Percentiles rank a stretch among this genome's conserved stretches.
Conservation (phyloP, 2,113 vertebrate species). For the Nematolebias whitei region DNA sequence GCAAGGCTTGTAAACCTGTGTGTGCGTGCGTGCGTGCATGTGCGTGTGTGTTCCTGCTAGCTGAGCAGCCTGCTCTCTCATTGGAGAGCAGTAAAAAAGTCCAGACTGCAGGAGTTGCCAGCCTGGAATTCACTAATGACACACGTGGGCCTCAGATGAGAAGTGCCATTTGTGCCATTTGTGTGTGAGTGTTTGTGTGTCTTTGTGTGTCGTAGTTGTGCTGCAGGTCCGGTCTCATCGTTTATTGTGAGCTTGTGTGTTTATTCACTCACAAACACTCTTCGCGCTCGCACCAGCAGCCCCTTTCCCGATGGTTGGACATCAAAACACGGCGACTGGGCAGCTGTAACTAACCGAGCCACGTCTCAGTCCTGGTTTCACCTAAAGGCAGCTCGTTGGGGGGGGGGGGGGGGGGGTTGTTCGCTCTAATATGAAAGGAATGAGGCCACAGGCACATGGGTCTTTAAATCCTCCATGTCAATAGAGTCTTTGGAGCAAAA, state of each 20-base stretch:
- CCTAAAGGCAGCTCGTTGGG: slow-evolving; percentile 47
- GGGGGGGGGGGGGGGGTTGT: slow-evolving; percentile 57
- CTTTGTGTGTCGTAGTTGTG: slow-evolving; percentile 41
- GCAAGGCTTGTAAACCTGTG: slow-evolving; percentile 65
- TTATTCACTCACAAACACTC: slow-evolving; percentile 28
- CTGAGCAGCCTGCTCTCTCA: slow-evolving; percentile 63
- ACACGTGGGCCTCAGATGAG: slow-evolving; percentile 79
- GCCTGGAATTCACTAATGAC: slow-evolving; percentile 81
- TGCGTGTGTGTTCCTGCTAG: slow-evolving; percentile 45
- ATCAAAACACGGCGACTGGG: slow-evolving; percentile 56
- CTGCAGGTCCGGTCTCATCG: slow-evolving; percentile 61
- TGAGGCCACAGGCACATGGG: slow-evolving; percentile 75
- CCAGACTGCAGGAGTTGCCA: slow-evolving; percentile 75
- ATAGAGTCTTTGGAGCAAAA: slow-evolving; percentile 87
- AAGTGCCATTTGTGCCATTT: slow-evolving; percentile 71
- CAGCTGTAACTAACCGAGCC: slow-evolving; percentile 53
- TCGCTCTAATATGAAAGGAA: slow-evolving; percentile 81
- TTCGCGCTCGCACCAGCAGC: slow-evolving; percentile 8
- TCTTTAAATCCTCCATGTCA: slow-evolving; percentile 85
- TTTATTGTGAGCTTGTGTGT: slow-evolving; percentile 38
- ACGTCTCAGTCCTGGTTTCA: slow-evolving; percentile 34
- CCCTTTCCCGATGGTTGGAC: background rate
- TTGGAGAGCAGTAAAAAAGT: slow-evolving; percentile 75
- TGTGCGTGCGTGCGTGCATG: slow-evolving; percentile 23
- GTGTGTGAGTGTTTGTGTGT: slow-evolving; percentile 30